Evolutionary conservation across 2,888 invertebrate species (phyloP), one percentile per base, ranked within the genome.

Genomic region (Clunio marinus): DNA sequence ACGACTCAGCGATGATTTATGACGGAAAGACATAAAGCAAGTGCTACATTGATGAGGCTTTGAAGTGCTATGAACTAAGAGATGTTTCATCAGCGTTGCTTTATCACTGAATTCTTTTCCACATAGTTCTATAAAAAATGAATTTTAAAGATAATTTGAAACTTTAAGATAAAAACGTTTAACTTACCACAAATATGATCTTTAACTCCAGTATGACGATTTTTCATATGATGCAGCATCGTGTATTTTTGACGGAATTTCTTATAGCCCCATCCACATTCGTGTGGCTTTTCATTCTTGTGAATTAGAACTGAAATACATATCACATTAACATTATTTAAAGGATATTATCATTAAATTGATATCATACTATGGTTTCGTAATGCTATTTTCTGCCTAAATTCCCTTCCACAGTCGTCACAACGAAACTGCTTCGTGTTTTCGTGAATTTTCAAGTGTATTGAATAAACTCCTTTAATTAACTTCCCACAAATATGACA

Each of bases 401-500:
- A 66, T n/a, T 51, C 24, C 1, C 55, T 28, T 32, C 66, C 66
- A 57, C 66, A 66, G 7, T 66, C 55, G 22, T 51, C 24, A 35
- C 66, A 66, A 7, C 24, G 13, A 28, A 55, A 66, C 7, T 28
- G 55, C n/a, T 66, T 66, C 1, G 28, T 7, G 8, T 55, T 24
- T 5, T 51, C 20, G 22, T 66, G 66, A 22, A 66, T 15, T 55
- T 66, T 66, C 24, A 55, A 17, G n/a, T 66, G 66, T 5, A 66
- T 13, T n/a, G 66, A 66, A 7, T 35, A 55, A 66, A 37, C 66
- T 35, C 66, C 66, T 66, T 57, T 66, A 1, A 66, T 66, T 17
- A 17, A 22, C 24, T 66, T 66, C 3, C 66, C 66, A 17, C 66
- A 66, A n/a, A 66, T 55, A n/a, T 66, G 55, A 55, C 66, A 66